Conservation (phyloP, 2,113 vertebrate species). For the Eretmochelys imbricata region DNA sequence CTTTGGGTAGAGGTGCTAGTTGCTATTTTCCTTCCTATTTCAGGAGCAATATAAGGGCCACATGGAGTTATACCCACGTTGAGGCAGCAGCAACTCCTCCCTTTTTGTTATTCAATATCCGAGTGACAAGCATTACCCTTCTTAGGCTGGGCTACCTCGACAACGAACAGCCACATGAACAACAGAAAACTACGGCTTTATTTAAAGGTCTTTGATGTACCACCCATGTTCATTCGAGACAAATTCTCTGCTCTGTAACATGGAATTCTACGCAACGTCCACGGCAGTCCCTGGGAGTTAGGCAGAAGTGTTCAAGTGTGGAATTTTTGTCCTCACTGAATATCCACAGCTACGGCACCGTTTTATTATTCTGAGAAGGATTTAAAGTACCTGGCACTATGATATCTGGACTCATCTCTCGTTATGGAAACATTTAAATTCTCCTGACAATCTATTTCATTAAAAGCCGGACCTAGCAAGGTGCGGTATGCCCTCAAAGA, state of each 20-base stretch:
- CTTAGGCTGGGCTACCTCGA: not conserved
- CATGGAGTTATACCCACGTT: slow-evolving; percentile 66
- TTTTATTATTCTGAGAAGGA: not conserved
- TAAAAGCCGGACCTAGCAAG: not conserved
- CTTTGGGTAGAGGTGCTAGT: slow-evolving; percentile 48
- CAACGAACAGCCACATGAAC: not conserved
- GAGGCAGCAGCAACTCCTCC: slow-evolving; percentile 43
- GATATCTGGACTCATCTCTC: not conserved
- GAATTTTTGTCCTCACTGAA: not conserved
- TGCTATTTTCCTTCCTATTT: slow-evolving; percentile 67
- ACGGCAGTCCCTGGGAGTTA: not conserved
- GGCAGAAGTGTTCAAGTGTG: not conserved
- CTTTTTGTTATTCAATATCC: slow-evolving; percentile 58
- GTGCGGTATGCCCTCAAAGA: not conserved
- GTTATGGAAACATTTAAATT: not conserved
- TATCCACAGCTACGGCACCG: not conserved
- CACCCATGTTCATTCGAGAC: not conserved
- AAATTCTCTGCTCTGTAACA: not conserved
- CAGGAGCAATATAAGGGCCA: slow-evolving; percentile 59
- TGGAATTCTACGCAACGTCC: not conserved
- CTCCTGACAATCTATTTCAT: not conserved
- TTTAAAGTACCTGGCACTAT: not conserved
- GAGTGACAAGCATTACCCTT: not conserved
- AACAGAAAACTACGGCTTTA: not conserved
- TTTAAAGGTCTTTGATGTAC: not conserved